These are phyloP conservation scores for Galagoides demidoff DNA, from an alignment of 2,797 vertebrate species.

Conservation along the genomic window DNA sequence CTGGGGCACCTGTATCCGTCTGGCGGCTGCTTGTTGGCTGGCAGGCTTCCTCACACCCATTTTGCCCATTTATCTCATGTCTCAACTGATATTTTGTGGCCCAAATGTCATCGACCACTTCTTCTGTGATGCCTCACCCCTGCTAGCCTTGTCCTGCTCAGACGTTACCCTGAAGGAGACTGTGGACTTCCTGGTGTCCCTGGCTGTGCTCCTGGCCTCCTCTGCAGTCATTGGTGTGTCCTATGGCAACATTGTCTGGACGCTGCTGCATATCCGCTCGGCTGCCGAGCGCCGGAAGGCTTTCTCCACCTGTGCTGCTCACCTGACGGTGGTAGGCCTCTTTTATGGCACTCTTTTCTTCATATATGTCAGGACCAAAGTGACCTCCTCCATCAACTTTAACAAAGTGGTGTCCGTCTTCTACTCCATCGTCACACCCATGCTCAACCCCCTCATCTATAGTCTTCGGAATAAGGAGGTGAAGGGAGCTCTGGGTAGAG, in stretches of 20 bases:
- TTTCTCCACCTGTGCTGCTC: conserved; percentile 81
- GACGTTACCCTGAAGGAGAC: conserved; percentile 62
- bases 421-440: conserved; percentile 82
- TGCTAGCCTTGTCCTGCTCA: conserved; percentile 73
- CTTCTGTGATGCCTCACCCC: conserved; percentile 62
- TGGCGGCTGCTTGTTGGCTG: conserved; percentile 80
- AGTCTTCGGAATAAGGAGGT: conserved; percentile 80
- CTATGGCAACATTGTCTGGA: conserved; percentile 71
- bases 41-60: conserved; percentile 78
- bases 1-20: conserved; percentile 66
- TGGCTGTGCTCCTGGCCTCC: conserved; percentile 60
- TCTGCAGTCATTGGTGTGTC: conserved; percentile 57
- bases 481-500: conserved; percentile 62
- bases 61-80: conserved; percentile 80
- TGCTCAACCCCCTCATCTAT: conserved; percentile 82
- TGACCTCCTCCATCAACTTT: conserved; percentile 73
- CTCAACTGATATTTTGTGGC: conserved; percentile 69
- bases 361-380: conserved; percentile 73
- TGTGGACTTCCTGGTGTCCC: conserved; percentile 60
- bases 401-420: conserved; percentile 82
- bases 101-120: conserved; percentile 70
- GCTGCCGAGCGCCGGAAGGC: conserved; percentile 68
- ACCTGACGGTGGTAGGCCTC: conserved; percentile 74
- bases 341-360: conserved; percentile 82
- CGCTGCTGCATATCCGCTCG: conserved; percentile 42